Evolutionary conservation across 2,797 vertebrate genomes (phyloP).

Genomic region (Steatocranus sp.): DNA sequence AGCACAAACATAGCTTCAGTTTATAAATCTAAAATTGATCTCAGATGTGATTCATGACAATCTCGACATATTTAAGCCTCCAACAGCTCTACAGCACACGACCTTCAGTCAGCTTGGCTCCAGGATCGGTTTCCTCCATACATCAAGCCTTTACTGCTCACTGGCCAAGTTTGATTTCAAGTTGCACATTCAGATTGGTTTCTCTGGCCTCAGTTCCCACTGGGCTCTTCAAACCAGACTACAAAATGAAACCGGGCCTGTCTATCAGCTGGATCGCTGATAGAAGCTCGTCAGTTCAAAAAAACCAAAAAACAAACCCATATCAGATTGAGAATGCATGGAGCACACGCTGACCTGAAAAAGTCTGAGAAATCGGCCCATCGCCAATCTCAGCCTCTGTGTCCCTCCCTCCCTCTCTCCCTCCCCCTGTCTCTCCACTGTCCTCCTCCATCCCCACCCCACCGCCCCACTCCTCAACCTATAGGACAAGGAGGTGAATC

Average conservation of each 20-base stretch:
- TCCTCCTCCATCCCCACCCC: slow-evolving; percentile 12
- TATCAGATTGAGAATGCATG: slow-evolving; percentile 35
- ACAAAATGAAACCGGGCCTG: background rate
- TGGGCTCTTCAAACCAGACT: slow-evolving; percentile 3
- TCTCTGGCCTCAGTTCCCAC: slow-evolving; percentile 27
- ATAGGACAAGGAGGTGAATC: slow-evolving; percentile 98
- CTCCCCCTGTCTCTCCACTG: slow-evolving; percentile 45
- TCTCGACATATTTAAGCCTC: background rate
- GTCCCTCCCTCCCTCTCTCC: slow-evolving; percentile 46
- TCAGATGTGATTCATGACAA: background rate
- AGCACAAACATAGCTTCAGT: background rate
- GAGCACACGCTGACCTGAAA: slow-evolving; percentile 44
- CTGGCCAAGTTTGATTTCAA: slow-evolving; percentile 79
- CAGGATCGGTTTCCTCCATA: slow-evolving; percentile 18
- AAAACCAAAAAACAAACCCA: background rate
- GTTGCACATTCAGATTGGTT: slow-evolving; percentile 42
- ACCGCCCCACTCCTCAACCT: slow-evolving; percentile 29
- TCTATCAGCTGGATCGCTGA: background rate
- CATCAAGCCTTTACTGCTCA: slow-evolving; percentile 33
- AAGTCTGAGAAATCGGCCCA: slow-evolving; percentile 47
- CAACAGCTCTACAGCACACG: slow-evolving; percentile 4
- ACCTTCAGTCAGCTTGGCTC: slow-evolving; percentile 29
- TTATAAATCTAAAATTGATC: background rate
- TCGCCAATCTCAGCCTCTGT: slow-evolving; percentile 76
- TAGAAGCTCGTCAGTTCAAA: background rate